These are phyloP conservation scores for Hipparchia semele DNA, from an alignment of 2,888 invertebrate genomes.

Conservation along the genomic window DNA sequence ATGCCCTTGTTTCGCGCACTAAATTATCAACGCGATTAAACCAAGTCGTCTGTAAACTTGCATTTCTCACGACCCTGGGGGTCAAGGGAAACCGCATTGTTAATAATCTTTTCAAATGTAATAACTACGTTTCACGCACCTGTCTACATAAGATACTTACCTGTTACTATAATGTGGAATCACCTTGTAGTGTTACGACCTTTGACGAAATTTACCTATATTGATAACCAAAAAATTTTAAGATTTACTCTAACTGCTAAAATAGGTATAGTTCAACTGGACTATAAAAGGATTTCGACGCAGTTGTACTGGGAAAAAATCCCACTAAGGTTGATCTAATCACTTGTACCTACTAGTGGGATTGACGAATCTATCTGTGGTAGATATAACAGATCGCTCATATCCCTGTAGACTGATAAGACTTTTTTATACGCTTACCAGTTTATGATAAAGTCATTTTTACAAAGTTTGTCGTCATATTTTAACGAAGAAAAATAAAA, in stretches of 20 bases:
- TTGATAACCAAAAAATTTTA: too few relatives aligned
- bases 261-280: too few relatives aligned
- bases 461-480: not conserved
- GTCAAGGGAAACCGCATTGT: constrained; percentile 61
- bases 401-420: too few relatives aligned
- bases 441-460: not conserved
- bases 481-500: constrained; percentile 10
- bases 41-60: constrained; percentile 50
- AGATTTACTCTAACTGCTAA: too few relatives aligned
- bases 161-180: constrained; percentile 8
- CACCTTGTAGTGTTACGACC: constrained; percentile 4
- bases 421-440: not conserved
- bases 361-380: too few relatives aligned
- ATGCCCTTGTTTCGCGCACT: constrained; percentile 79
- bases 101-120: constrained; percentile 44
- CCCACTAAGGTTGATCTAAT: too few relatives aligned
- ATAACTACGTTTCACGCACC: constrained; percentile 13
- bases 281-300: too few relatives aligned
- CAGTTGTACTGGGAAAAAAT: too few relatives aligned
- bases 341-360: too few relatives aligned
- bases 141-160: not conserved
- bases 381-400: not conserved
- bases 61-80: constrained; percentile 49
- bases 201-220: too few relatives aligned
- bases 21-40: constrained; percentile 64